Evolutionary conservation across 2,797 vertebrate species (phyloP), one percentile per base, ranked within the genome.

Genomic region (Muraenolepis orangiensis): DNA sequence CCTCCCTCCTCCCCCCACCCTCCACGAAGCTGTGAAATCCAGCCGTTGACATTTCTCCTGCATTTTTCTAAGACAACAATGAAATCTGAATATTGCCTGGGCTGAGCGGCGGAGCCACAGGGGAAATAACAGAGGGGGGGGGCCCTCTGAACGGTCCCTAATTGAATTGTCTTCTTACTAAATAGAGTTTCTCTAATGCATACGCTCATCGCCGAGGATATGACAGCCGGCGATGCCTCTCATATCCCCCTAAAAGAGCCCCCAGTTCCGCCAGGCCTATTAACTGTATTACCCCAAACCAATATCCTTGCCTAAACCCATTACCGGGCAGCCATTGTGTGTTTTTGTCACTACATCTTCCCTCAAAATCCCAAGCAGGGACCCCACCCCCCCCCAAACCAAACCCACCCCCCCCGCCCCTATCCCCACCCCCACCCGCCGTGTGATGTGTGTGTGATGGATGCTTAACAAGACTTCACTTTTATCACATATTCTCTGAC

Each of bases 121-220:
- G 94, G 95, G 94, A 93, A 96, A 93, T 91, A 92, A 90, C 92
- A 87, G n/a, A n/a, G n/a, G n/a, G n/a, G n/a, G n/a, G 66, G 88
- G 87, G 87, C 93, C 92, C 89, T 91, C 90, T 88, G 92, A 94
- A 94, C 91, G 90, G 91, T 93, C 93, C 90, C 91, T 97, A 96
- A 96, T 96, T 97, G 95, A 96, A 97, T 97, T 96, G 93, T 95
- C 92, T 89, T 91, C 51, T 94, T 94, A 91, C 92, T 95, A 96
- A 97, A 95, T 95, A 94, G 94, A 95, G 93, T 93, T 94, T 94
- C 92, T 94, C 94, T 94, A 93, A 94, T 92, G 93, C 94, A 95
- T 95, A 95, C 95, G 93, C 94, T 93, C 94, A 95, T 93, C 93
- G 93, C n/a, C n/a, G 95, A 93, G 90, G 92, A 84, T 91, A 93